phyloP scores from a whole-genome alignment of 2,888 invertebrate genomes.

The Agonum fuliginosum region DNA sequence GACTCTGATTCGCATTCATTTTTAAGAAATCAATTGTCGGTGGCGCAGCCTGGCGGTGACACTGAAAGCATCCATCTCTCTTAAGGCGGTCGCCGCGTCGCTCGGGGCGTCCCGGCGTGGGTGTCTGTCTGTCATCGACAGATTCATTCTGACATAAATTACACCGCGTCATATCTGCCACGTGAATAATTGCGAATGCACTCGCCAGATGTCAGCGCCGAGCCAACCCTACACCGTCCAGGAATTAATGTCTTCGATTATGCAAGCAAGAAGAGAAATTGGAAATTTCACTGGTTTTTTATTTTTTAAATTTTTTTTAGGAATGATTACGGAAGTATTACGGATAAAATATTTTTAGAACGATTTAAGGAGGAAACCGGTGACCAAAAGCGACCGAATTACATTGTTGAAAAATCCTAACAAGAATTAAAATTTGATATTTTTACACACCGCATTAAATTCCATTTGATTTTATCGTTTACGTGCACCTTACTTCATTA shows the following conservation, averaged over 20 bases:
- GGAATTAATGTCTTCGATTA: conserved; percentile 40
- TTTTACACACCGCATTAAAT: too few species aligned
- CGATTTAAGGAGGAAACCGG: not conserved
- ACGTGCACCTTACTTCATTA: too few species aligned
- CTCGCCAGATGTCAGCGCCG: conserved; percentile 35
- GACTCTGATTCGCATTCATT: conserved; percentile 31
- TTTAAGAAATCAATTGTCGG: conserved; percentile 39
- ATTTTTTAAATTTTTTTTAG: not conserved
- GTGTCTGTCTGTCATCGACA: conserved; percentile 58
- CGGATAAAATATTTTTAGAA: not conserved
- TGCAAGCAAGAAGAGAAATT: not conserved
- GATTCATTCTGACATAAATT: conserved; percentile 58
- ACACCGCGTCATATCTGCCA: conserved; percentile 51
- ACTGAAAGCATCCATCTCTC: conserved; percentile 37
- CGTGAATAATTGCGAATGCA: conserved; percentile 53
- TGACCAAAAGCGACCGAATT: not conserved
- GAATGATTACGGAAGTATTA: not conserved
- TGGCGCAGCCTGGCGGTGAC: conserved; percentile 26
- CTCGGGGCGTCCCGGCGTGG: not conserved
- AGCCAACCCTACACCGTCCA: not conserved
- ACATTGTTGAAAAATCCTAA: too few species aligned
- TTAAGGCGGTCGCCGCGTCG: conserved; percentile 6
- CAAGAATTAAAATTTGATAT: too few species aligned
- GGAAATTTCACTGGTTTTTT: not conserved
- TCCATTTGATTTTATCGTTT: too few species aligned